Percentiles rank a stretch among this genome's conserved stretches.
Evolutionary conservation across 1,140 invertebrate species (phyloP).

Genomic region (Drusus annulatus): DNA sequence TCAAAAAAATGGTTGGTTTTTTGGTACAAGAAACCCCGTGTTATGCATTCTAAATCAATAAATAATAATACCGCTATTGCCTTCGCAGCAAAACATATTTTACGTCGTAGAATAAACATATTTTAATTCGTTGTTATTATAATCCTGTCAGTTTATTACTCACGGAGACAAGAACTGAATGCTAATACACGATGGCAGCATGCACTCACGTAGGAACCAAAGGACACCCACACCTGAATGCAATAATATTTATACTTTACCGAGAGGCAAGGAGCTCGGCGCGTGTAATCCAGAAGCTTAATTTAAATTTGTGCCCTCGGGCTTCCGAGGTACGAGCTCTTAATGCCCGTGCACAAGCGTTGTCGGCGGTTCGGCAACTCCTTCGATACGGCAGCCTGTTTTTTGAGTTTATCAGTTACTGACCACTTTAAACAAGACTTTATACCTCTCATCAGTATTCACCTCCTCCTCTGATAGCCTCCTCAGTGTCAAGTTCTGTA

Average conservation of each 20-base stretch:
- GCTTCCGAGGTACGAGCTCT: conserved; percentile 1
- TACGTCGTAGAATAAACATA: neutral
- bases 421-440: too few relatives aligned
- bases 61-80: too few relatives aligned
- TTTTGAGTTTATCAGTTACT: too few relatives aligned
- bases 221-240: conserved; percentile 31
- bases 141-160: conserved; percentile 5
- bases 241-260: conserved; percentile 42
- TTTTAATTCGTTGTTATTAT: conserved; percentile 18
- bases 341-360: neutral
- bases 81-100: too few relatives aligned
- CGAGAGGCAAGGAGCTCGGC: conserved; percentile 11
- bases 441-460: too few relatives aligned
- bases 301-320: conserved; percentile 32
- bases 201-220: conserved; percentile 2
- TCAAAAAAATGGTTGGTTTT: too few relatives aligned
- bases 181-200: conserved; percentile 20
- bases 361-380: conserved; percentile 25
- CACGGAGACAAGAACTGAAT: conserved; percentile 11
- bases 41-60: too few relatives aligned
- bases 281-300: conserved; percentile 48
- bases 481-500: too few relatives aligned
- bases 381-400: neutral
- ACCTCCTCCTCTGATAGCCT: too few relatives aligned
- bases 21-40: too few relatives aligned